These are phyloP conservation scores for Calyptomena viridis DNA, from an alignment of 2,113 vertebrate species.

Conservation along the genomic window DNA sequence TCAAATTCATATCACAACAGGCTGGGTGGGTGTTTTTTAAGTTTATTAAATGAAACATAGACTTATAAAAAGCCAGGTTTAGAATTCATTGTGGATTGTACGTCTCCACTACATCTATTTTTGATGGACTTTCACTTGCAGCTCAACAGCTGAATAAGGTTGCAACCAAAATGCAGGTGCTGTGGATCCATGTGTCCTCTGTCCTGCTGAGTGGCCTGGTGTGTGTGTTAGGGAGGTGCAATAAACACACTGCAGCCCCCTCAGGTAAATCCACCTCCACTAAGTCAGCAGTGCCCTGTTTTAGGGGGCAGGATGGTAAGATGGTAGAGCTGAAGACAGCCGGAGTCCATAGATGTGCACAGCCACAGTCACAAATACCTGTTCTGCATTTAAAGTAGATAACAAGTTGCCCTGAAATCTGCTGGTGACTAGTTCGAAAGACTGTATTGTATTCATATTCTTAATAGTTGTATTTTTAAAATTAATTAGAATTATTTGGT, in stretches of 20 bases:
- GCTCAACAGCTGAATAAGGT: background rate
- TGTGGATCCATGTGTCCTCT: background rate
- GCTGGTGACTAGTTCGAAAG: background rate
- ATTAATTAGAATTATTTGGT: background rate
- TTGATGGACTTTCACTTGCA: background rate
- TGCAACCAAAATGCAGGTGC: rapidly evolving
- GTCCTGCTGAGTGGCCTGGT: background rate
- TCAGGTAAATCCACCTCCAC: background rate
- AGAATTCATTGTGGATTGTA: background rate
- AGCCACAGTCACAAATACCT: background rate
- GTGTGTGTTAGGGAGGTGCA: background rate
- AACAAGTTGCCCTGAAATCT: background rate
- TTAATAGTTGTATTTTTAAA: background rate
- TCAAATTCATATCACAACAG: background rate
- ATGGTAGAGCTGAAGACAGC: background rate
- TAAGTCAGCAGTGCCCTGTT: background rate
- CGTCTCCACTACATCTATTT: background rate
- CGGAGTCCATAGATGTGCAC: too few species aligned
- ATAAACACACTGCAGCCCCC: background rate
- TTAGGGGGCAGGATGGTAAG: background rate
- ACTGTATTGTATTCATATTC: background rate
- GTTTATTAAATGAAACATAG: background rate
- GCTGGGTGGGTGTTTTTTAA: background rate
- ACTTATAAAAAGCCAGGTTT: background rate
- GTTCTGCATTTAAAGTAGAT: background rate